Base-by-base conservation (phyloP, 2,113 vertebrate genomes). In the Vanacampus margaritifer region DNA sequence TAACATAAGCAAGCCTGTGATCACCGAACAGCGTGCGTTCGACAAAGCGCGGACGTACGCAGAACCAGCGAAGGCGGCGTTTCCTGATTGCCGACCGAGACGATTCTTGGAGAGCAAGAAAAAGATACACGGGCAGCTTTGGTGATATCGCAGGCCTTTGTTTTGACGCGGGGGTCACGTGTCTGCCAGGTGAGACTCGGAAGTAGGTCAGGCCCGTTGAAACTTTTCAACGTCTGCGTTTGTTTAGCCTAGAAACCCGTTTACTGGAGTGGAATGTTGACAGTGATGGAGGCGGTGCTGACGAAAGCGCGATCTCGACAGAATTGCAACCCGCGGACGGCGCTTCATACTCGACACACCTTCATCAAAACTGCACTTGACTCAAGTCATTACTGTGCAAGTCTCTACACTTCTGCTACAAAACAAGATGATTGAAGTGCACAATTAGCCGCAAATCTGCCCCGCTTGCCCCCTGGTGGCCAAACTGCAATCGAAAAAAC, bases 191-290 rank as follows among this genome's bases (percentile, higher is more conserved):
- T 88, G 77, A 89, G 79, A 67, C 80, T 51, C n/a, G 72, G 5
- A 90, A 86, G 81, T 90, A 89, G 87, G 87, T 89, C 87, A 88
- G 67, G 72, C 61, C 80, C 84, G 82, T 79, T 81, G 77, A 80
- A 86, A 86, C 76, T 80, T 11, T 37, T 60, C 73, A 85, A 86
- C 72, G 81, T 78, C 79, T 84, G 56, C 68, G 71, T 75, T 84
- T 84, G 80, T 87, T 88, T 75, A 28, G 74, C 56, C 67, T 76
- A 78, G 60, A 76, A 72, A 51, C 73, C 62, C 67, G 46, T 81
- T 76, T 79, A 41, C 61, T 14, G 61, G 63, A 74, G 68, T 64
- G 79, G 75, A 76, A 79, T 80, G 76, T 78, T 63, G 78, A 79
- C 77, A 67, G 82, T 45, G 74, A 59, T 57, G 48, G 5, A 11